These are phyloP conservation scores for Oncopeltus fasciatus DNA, from an alignment of 1,140 invertebrate genomes.

Conservation along the genomic window DNA sequence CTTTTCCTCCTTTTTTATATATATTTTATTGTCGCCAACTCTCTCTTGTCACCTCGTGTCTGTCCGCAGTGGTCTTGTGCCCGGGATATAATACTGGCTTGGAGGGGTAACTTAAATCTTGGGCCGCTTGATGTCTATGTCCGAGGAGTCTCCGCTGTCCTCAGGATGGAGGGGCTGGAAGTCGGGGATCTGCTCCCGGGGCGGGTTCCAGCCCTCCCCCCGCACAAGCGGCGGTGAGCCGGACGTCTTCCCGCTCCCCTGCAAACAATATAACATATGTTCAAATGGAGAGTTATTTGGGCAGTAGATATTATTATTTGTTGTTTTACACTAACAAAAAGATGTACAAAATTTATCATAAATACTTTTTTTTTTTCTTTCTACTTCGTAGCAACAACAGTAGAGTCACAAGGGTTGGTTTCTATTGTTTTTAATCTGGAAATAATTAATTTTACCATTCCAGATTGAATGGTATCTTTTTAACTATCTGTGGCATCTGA, in stretches of 20 bases:
- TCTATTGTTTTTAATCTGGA: no score
- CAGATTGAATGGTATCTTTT: no score
- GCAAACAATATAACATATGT: neutral
- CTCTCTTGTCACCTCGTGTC: neutral
- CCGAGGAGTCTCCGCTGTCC: constrained; percentile 28
- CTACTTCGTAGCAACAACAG: no score
- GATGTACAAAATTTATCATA: no score
- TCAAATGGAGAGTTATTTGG: no score
- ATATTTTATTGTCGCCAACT: constrained; percentile 1
- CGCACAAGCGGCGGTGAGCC: constrained; percentile 25
- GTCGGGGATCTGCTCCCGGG: constrained; percentile 31
- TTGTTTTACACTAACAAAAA: no score
- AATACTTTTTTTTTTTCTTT: no score
- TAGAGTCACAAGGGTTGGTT: no score
- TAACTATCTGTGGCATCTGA: no score
- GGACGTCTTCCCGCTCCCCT: constrained; percentile 26
- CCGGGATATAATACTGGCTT: neutral
- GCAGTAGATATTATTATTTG: no score
- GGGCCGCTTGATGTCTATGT: constrained; percentile 28
- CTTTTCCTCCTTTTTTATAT: constrained; percentile 1
- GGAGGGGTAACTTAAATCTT: constrained; percentile 25
- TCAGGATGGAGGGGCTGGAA: constrained; percentile 29
- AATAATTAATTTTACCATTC: no score
- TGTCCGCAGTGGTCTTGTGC: neutral
- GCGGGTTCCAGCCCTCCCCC: constrained; percentile 26